phyloP scores from a whole-genome alignment of 2,888 invertebrate species.

The Sisyra nigra region DNA sequence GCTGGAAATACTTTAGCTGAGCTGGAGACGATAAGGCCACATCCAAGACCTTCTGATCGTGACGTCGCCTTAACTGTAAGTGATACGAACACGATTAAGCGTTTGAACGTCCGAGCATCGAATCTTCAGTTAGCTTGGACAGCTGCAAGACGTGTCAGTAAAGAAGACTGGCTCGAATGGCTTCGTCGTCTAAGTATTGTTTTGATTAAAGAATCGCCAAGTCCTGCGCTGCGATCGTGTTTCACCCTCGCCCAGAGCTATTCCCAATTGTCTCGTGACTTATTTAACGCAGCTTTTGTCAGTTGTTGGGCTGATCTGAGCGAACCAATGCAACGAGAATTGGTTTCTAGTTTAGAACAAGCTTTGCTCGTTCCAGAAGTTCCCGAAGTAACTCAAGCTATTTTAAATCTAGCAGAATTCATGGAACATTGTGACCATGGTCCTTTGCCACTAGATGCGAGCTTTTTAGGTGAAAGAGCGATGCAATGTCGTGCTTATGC shows the following conservation, averaged over 20 bases:
- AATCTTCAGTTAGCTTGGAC: slow-evolving; percentile 84
- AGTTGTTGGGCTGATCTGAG: slow-evolving; percentile 97
- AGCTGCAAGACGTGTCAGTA: slow-evolving; percentile 81
- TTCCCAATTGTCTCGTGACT: slow-evolving; percentile 84
- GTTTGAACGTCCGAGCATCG: slow-evolving; percentile 65
- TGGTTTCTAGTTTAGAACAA: slow-evolving; percentile 73
- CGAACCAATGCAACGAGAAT: slow-evolving; percentile 61
- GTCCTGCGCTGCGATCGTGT: slow-evolving; percentile 84
- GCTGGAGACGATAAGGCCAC: slow-evolving; percentile 1
- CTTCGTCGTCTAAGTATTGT: slow-evolving; percentile 81
- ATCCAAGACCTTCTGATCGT: slow-evolving; percentile 21
- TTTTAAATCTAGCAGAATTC: slow-evolving; percentile 94
- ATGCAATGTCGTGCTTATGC: slow-evolving; percentile 84
- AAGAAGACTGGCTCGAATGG: slow-evolving; percentile 99
- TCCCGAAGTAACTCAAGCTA: slow-evolving; percentile 90
- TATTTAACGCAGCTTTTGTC: slow-evolving; percentile 98
- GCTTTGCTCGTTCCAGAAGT: slow-evolving; percentile 86
- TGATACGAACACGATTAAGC: slow-evolving; percentile 59
- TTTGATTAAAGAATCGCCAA: slow-evolving; percentile 86
- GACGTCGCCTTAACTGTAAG: slow-evolving; percentile 47
- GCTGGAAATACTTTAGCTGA: slow-evolving; percentile 11
- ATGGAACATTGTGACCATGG: slow-evolving; percentile 99
- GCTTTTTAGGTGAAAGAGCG: slow-evolving; percentile 79
- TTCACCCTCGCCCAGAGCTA: slow-evolving; percentile 86
- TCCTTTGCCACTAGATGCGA: slow-evolving; percentile 76